phyloP scores from a whole-genome alignment of 2,113 vertebrate genomes.

The Nesospiza acunhae region DNA sequence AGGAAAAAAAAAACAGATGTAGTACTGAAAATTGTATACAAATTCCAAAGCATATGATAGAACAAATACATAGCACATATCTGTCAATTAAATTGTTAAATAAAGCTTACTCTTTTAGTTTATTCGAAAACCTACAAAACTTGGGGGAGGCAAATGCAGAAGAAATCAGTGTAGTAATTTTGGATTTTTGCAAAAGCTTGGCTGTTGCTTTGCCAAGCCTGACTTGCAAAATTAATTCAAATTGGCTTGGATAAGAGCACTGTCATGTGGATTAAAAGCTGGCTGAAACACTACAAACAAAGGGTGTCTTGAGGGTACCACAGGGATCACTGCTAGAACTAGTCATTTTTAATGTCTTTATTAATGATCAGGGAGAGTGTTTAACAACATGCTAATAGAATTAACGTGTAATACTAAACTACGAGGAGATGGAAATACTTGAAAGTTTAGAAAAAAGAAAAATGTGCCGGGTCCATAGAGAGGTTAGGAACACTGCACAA shows the following conservation, averaged over 20 bases:
- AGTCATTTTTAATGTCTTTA: slow-evolving; percentile 73
- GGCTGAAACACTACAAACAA: slow-evolving; percentile 56
- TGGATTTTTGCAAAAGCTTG: background rate
- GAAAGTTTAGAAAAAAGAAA: background rate
- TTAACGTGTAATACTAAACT: slow-evolving; percentile 55
- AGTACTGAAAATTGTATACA: background rate
- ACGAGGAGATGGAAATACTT: slow-evolving; percentile 35
- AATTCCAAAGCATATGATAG: background rate
- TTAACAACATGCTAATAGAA: slow-evolving; percentile 69
- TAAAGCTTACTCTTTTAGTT: background rate
- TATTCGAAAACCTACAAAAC: background rate
- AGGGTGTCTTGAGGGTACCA: slow-evolving; percentile 41
- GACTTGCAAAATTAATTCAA: slow-evolving; percentile 51
- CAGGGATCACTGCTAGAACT: slow-evolving; percentile 48
- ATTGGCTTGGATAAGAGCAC: slow-evolving; percentile 43
- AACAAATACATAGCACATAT: background rate
- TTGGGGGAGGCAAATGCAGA: fast-evolving
- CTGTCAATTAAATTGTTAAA: background rate
- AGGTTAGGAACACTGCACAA: background rate
- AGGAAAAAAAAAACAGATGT: background rate
- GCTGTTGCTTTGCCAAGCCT: background rate
- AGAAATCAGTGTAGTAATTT: background rate
- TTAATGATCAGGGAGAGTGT: slow-evolving; percentile 72
- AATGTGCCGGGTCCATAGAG: background rate
- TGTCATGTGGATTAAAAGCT: slow-evolving; percentile 60